A percentile compares a stretch with the other conserved stretches of the same genome.
Evolutionary conservation across 2,113 vertebrate species (phyloP).

Genomic region (Zosterops pallidus): DNA sequence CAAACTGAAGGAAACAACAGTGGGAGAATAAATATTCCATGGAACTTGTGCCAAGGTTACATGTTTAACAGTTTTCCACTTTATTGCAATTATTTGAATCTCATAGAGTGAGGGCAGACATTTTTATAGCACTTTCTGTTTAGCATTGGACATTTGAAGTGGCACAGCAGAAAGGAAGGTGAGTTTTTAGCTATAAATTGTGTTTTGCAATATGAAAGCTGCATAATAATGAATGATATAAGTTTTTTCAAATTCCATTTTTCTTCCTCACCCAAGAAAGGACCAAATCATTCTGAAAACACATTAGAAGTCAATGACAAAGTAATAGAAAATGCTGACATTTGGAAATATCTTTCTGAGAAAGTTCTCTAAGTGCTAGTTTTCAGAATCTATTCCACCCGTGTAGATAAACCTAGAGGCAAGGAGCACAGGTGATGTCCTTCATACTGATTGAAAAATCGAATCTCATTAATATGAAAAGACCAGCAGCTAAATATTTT

Average conservation of each 20-base stretch:
- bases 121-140: constrained; percentile 77
- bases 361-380: constrained; percentile 59
- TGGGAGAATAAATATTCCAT: constrained; percentile 70
- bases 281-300: constrained; percentile 72
- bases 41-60: constrained; percentile 70
- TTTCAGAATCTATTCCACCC: constrained; percentile 49
- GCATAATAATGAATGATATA: constrained; percentile 73
- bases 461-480: constrained; percentile 45
- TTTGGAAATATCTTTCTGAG: constrained; percentile 63
- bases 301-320: constrained; percentile 76
- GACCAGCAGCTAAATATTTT: not conserved
- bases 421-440: constrained; percentile 34
- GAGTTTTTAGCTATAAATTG: constrained; percentile 73
- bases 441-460: constrained; percentile 50
- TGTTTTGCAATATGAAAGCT: constrained; percentile 72
- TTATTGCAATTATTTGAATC: constrained; percentile 77
- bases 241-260: constrained; percentile 69
- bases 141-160: constrained; percentile 73
- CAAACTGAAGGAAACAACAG: constrained; percentile 9
- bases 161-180: constrained; percentile 56
- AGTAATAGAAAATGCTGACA: constrained; percentile 76
- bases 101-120: constrained; percentile 67
- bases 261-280: constrained; percentile 70
- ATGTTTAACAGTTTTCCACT: constrained; percentile 69
- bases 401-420: constrained; percentile 21